These are phyloP conservation scores for Stegodyphus dumicola DNA, from an alignment of 1,140 invertebrate genomes.

Conservation along the genomic window DNA sequence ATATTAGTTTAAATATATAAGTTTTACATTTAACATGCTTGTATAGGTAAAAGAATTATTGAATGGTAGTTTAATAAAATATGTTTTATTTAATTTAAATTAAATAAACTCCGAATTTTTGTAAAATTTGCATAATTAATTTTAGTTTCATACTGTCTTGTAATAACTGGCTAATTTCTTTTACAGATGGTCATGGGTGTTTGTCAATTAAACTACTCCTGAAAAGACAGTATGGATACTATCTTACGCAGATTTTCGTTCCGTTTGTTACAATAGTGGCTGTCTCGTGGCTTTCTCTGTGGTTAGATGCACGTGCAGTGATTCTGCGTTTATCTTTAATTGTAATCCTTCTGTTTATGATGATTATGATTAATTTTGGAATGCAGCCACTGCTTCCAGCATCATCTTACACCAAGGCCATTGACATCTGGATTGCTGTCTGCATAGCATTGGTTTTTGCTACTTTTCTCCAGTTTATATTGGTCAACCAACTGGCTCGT, in stretches of 20 bases:
- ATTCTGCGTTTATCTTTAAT: slow-evolving; percentile 35
- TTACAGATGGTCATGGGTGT: slow-evolving; percentile 45
- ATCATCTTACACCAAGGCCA: slow-evolving; percentile 36
- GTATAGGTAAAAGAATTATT: too few relatives aligned
- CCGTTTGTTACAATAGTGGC: slow-evolving; percentile 41
- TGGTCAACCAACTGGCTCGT: slow-evolving; percentile 42
- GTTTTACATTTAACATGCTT: too few relatives aligned
- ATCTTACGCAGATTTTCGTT: slow-evolving; percentile 38
- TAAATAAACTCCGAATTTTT: too few relatives aligned
- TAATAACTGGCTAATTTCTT: not conserved
- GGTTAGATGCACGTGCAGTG: slow-evolving; percentile 48
- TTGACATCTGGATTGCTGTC: slow-evolving; percentile 51
- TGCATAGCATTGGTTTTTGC: slow-evolving; percentile 41
- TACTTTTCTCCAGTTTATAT: slow-evolving; percentile 36
- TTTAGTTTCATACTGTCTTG: too few relatives aligned
- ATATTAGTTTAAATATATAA: too few relatives aligned
- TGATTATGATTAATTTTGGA: slow-evolving; percentile 29
- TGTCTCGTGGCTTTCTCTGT: slow-evolving; percentile 43
- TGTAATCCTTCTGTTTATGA: slow-evolving; percentile 47
- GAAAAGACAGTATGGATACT: slow-evolving; percentile 47
- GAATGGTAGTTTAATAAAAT: too few relatives aligned
- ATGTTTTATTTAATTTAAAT: too few relatives aligned
- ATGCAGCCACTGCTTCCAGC: slow-evolving; percentile 27
- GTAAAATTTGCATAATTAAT: too few relatives aligned
- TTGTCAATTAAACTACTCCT: slow-evolving; percentile 27